Percentiles rank a stretch among this genome's conserved stretches.
Conservation (phyloP, 2,888 invertebrate species). For the Aradus depressus region DNA sequence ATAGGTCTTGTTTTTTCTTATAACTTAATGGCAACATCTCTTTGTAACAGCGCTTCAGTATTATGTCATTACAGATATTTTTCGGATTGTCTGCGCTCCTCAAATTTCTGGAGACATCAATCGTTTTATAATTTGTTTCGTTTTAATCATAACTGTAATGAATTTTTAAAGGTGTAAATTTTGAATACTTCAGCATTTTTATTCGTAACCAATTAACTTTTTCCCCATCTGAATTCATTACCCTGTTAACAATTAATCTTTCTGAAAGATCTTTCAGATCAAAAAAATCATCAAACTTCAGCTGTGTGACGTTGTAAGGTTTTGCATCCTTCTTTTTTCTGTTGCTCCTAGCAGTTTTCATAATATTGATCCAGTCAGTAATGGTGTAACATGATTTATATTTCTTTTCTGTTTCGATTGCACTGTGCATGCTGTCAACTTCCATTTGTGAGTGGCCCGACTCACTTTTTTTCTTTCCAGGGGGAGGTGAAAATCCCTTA, state of each 20-base stretch:
- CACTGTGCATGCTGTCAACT: slow-evolving; percentile 30
- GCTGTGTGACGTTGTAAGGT: slow-evolving; percentile 24
- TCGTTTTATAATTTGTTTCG: no score
- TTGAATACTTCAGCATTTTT: not conserved
- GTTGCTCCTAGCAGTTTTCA: slow-evolving; percentile 23
- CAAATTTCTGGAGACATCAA: no score
- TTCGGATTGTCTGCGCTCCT: no score
- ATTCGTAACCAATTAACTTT: slow-evolving; percentile 25
- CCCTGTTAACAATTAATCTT: slow-evolving; percentile 17
- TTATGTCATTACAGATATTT: no score
- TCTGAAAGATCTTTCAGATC: slow-evolving; percentile 21
- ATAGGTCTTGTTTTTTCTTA: no score
- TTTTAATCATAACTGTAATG: not conserved
- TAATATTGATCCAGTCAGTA: slow-evolving; percentile 29
- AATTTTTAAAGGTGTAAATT: not conserved
- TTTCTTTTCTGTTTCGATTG: slow-evolving; percentile 29
- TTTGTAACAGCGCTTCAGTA: no score
- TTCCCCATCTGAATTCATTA: slow-evolving; percentile 1
- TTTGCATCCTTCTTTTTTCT: slow-evolving; percentile 25
- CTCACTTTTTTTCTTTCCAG: no score
- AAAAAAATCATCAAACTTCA: slow-evolving; percentile 24
- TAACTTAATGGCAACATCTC: no score
- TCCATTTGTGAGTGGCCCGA: slow-evolving; percentile 31
- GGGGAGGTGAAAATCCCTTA: no score
- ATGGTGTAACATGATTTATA: slow-evolving; percentile 25